phyloP scores from a whole-genome alignment of 2,113 vertebrate species.

The Diadophis punctatus region DNA sequence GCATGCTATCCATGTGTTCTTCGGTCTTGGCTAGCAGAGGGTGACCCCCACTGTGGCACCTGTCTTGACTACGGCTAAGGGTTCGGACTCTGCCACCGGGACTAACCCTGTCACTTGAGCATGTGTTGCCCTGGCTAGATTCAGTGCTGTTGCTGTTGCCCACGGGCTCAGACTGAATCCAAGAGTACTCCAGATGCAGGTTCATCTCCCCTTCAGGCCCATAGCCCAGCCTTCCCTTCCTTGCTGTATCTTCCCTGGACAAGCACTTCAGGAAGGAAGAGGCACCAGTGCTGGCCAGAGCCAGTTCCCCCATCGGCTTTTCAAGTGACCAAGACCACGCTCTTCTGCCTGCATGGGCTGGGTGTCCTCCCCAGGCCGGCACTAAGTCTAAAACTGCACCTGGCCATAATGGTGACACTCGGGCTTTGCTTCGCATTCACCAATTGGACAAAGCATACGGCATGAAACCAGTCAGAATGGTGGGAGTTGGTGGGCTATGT shows the following conservation, averaged over 20 bases:
- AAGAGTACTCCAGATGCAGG: neutral
- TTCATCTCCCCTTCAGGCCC: neutral
- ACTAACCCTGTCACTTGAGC: neutral
- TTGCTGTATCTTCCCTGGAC: neutral
- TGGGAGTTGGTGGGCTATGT: neutral
- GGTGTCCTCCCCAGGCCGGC: neutral
- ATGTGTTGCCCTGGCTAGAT: neutral
- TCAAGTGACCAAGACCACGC: neutral
- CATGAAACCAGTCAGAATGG: neutral
- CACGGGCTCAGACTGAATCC: neutral
- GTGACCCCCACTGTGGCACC: neutral
- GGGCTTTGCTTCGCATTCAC: neutral
- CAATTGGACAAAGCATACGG: neutral
- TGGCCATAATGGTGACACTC: neutral
- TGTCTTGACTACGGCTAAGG: neutral
- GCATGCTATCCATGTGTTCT: neutral
- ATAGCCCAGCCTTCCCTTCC: neutral
- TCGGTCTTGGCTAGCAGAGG: neutral
- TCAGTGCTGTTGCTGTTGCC: neutral
- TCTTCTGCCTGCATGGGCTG: too few species aligned
- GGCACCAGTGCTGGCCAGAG: neutral
- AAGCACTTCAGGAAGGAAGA: neutral
- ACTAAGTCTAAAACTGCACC: too few species aligned
- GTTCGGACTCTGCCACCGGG: neutral
- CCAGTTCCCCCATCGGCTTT: neutral